Evolutionary conservation across 2,888 invertebrate genomes (phyloP).

Genomic region (Tenthredo livida): DNA sequence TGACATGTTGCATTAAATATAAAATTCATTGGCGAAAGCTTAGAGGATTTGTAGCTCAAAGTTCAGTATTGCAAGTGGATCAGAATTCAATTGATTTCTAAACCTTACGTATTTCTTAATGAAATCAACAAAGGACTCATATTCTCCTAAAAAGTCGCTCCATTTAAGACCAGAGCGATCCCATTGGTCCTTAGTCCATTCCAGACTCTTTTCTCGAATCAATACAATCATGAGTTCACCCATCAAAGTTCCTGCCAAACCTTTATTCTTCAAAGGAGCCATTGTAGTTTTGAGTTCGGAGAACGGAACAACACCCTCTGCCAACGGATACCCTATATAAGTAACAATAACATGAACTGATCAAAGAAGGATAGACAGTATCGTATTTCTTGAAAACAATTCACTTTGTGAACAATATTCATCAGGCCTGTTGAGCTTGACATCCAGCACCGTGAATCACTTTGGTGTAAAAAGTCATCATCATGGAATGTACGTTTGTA

Average conservation of each 20-base stretch:
- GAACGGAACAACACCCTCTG: slow-evolving; percentile 76
- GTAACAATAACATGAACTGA: slow-evolving; percentile 40
- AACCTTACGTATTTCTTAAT: slow-evolving; percentile 78
- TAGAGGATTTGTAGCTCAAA: not conserved
- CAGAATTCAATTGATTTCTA: not conserved
- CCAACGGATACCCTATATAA: slow-evolving; percentile 79
- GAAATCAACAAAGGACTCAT: slow-evolving; percentile 78
- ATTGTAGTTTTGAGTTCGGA: slow-evolving; percentile 68
- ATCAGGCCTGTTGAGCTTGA: slow-evolving; percentile 78
- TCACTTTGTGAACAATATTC: not conserved
- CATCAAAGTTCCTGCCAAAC: slow-evolving; percentile 79
- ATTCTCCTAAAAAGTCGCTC: slow-evolving; percentile 79
- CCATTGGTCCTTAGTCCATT: slow-evolving; percentile 81
- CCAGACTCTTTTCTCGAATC: slow-evolving; percentile 81
- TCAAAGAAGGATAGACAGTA: slow-evolving; percentile 4
- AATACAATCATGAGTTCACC: slow-evolving; percentile 82
- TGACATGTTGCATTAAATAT: too few species aligned
- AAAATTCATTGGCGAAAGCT: too few species aligned
- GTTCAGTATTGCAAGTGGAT: not conserved
- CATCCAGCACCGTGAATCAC: slow-evolving; percentile 71
- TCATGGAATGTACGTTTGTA: slow-evolving; percentile 61
- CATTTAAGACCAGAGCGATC: slow-evolving; percentile 79
- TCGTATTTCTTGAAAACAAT: slow-evolving; percentile 25
- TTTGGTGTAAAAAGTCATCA: slow-evolving; percentile 69
- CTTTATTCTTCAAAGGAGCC: slow-evolving; percentile 65